Evolutionary conservation across 2,888 invertebrate genomes (phyloP), one percentile per base, ranked within the genome.

Genomic region (Stegophylla sp.): DNA sequence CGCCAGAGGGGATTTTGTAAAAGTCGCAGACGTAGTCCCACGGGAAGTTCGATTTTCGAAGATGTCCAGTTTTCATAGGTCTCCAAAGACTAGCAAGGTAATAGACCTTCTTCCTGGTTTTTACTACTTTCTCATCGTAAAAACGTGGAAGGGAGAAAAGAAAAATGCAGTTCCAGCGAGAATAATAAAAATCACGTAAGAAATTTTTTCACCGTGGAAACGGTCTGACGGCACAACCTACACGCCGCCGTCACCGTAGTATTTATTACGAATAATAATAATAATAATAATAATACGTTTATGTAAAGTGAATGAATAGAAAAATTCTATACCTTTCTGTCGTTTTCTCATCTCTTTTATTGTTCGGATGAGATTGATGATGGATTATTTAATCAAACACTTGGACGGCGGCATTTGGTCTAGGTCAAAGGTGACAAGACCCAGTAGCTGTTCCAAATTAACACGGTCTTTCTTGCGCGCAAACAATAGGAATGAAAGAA

Each of bases 41-140:
- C 7, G 79, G 69, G 79, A 79, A 3, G 69, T 79, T 79, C 79
- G 79, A 79, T 79, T 79, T 79, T 69, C n/a, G 69, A 61, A 61
- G 67, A 71, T 66, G 79, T 79, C 79, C 69, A 56, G 79, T 79
- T 79, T 79, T 79, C 79, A 79, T 79, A 69, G 79, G 79, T 79
- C 79, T 79, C 79, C 69, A 10, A 61, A 69, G 79, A 79, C 61
- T 79, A 71, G 69, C 48, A 69, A n/a, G 69, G 79, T 79, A 79
- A 79, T 79, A 59, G 69, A 67, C 69, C 67, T 79, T 34, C 59
- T 48, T 5, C 64, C 63, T 20, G 75, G 64, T 41, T 69, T 79
- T 79, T 79, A 79, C 79, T 79, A 20, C 69, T 48, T 48, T 45
- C 48, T 69, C 79, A 69, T 79, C 79, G 61, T 79, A 79, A 79